Evolutionary conservation across 2,797 vertebrate genomes (phyloP).

Genomic region (Catostomus latipinnis): DNA sequence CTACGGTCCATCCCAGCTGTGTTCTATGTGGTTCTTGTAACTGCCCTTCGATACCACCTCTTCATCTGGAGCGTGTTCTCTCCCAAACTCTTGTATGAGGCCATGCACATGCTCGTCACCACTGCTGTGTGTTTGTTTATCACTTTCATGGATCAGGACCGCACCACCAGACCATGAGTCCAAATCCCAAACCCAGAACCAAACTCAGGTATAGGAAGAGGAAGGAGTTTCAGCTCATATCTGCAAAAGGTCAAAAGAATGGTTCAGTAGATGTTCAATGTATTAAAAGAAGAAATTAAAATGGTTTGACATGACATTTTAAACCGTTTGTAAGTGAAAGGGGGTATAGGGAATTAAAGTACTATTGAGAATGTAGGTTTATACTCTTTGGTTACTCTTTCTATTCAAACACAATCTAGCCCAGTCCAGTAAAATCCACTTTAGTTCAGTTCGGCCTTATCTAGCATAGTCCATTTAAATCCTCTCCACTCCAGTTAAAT

Average conservation of each 20-base stretch:
- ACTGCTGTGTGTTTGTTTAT: slow-evolving; percentile 84
- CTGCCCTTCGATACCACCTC: slow-evolving; percentile 90
- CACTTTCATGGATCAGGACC: slow-evolving; percentile 85
- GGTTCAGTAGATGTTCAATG: not conserved
- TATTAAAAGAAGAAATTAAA: not conserved
- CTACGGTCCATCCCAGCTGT: slow-evolving; percentile 85
- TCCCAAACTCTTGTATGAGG: slow-evolving; percentile 94
- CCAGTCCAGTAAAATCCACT: no score
- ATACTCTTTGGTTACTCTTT: no score
- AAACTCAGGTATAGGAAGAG: slow-evolving; percentile 3
- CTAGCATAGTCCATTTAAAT: no score
- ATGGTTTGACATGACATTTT: no score
- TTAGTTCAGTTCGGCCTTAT: no score
- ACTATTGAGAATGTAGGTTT: no score
- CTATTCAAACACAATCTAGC: not conserved
- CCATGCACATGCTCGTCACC: slow-evolving; percentile 86
- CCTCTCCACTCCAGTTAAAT: no score
- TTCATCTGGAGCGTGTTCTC: slow-evolving; percentile 99
- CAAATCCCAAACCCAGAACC: not conserved
- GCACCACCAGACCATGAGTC: slow-evolving; percentile 39
- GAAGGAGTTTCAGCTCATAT: not conserved
- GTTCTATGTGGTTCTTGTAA: slow-evolving; percentile 87
- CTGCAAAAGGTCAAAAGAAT: not conserved
- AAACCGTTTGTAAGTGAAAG: no score
- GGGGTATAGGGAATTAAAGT: no score